Evolutionary conservation across 2,797 vertebrate species (phyloP).

Genomic region (Esox masquinongy): DNA sequence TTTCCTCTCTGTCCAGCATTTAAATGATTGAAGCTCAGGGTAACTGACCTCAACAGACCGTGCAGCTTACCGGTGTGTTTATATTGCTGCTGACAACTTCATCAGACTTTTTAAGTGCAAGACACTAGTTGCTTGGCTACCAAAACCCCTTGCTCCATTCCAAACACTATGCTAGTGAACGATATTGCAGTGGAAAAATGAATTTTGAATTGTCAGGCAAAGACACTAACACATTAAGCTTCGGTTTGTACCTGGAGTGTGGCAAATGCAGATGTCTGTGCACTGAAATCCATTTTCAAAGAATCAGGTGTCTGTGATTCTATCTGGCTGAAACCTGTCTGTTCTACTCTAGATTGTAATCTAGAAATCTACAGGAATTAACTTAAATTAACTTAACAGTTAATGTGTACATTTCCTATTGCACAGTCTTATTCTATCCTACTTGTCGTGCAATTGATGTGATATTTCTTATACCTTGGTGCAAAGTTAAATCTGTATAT

Average conservation of each 20-base stretch:
- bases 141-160: no score
- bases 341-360: constrained; percentile 48
- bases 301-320: constrained; percentile 36
- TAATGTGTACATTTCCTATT: constrained; percentile 69
- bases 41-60: constrained; percentile 32
- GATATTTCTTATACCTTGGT: constrained; percentile 56
- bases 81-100: constrained; percentile 33
- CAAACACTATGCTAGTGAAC: no score
- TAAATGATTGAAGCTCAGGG: constrained; percentile 37
- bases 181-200: no score
- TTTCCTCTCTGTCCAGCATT: not conserved
- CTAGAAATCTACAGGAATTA: constrained; percentile 52
- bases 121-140: constrained; percentile 1
- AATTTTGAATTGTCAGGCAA: no score
- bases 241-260: constrained; percentile 32
- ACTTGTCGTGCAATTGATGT: constrained; percentile 76
- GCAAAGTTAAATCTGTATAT: not conserved
- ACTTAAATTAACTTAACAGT: constrained; percentile 52
- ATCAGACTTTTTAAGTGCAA: constrained; percentile 30
- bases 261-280: constrained; percentile 25
- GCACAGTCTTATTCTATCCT: constrained; percentile 64
- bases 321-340: constrained; percentile 33
- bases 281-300: constrained; percentile 9
- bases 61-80: constrained; percentile 30
- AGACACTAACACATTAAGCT: constrained; percentile 5